Base-by-base conservation (phyloP, 2,888 invertebrate species). In the Autographa gamma region DNA sequence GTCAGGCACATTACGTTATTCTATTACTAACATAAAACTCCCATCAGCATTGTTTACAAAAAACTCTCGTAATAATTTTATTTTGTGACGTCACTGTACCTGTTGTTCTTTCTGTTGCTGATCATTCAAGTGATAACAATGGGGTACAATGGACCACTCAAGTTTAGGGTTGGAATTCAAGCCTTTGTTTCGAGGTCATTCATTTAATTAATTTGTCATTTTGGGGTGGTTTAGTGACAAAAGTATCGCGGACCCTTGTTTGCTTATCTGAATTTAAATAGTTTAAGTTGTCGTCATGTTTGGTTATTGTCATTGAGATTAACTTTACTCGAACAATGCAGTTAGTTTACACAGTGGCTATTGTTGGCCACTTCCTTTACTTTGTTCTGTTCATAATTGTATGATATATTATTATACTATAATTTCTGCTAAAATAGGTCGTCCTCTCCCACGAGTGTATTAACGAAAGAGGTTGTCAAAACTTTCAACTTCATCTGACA, bases 121-220 rank as follows among this genome's bases (percentile, higher is more conserved):
- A 80, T 84, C 83, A 83, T 63, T 82, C 73, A 70, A 77, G 75
- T 78, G 85, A 83, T 83, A 79, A 80, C 83, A 83, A 83, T 73
- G 68, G 74, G 58, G 73, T 76, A 83, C 85, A 83, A 83, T 84
- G 71, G 83, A 75, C 75, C 72, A 71, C 66, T 70, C 75, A 69
- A 84, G 76, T 83, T 82, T 69, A 76, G 81, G 85, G 85, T 79
- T 84, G 75, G 73, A 72, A 79, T 82, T 80, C 67, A 48, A 71
- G 75, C 75, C 77, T 84, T 82, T 84, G 83, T 83, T 73, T 75
- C 70, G 69, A 75, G 77, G 77, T 83, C 81, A 79, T 84, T 84
- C 79, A 75, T 83, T 84, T 83, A 84, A 83, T 83, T 83, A 83
- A 83, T 83, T 84, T 83, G 81, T 80, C 85, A 83, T 84, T 83